phyloP scores from a whole-genome alignment of 2,888 invertebrate genomes.

The Pomacea canaliculata region DNA sequence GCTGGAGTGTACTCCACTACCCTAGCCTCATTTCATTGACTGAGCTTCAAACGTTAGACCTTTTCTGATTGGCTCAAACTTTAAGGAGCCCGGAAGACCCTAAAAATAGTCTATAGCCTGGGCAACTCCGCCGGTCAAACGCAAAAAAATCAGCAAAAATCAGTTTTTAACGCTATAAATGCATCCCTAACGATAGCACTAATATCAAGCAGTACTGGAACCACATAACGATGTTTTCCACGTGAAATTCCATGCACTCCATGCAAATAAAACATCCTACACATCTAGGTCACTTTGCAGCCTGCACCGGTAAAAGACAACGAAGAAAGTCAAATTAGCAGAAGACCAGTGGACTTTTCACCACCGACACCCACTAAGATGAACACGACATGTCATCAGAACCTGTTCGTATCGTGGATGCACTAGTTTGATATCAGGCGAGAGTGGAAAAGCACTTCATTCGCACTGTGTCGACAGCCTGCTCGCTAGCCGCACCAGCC shows the following conservation, averaged over 20 bases:
- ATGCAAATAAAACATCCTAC: slow-evolving; percentile 12
- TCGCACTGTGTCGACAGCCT: no score
- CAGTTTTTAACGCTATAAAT: slow-evolving; percentile 15
- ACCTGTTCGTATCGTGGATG: neutral
- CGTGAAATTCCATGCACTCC: slow-evolving; percentile 17
- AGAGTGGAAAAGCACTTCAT: neutral
- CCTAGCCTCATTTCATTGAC: slow-evolving; percentile 22
- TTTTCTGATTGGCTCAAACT: slow-evolving; percentile 17
- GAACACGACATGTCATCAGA: neutral
- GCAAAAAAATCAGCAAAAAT: slow-evolving; percentile 25
- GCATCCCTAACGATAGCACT: slow-evolving; percentile 19
- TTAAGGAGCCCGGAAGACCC: neutral
- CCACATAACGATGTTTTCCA: neutral
- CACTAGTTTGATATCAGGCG: neutral
- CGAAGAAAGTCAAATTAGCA: slow-evolving; percentile 7
- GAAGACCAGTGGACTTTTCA: neutral
- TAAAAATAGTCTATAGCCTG: slow-evolving; percentile 24
- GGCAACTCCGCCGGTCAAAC: slow-evolving; percentile 11
- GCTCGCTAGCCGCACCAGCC: neutral
- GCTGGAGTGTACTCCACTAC: slow-evolving; percentile 22
- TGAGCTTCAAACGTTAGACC: slow-evolving; percentile 4
- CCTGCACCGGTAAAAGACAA: neutral
- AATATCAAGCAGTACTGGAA: neutral
- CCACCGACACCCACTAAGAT: neutral
- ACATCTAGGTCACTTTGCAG: slow-evolving; percentile 15